Evolutionary conservation across 2,888 invertebrate genomes (phyloP).

Genomic region (Stenotaenia linearis): DNA sequence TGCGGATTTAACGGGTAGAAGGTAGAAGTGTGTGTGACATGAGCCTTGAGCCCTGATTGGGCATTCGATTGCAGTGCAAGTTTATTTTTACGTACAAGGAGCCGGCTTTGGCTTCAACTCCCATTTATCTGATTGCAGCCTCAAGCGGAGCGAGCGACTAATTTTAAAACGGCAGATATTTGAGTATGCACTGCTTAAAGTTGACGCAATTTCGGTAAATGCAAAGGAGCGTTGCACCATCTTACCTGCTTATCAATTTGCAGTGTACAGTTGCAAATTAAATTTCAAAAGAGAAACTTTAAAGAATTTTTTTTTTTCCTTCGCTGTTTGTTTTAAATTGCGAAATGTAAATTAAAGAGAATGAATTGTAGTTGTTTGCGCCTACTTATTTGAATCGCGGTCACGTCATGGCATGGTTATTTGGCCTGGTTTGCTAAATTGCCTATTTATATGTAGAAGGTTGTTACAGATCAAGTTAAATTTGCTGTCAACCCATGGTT

Average conservation of each 20-base stretch:
- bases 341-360: not conserved
- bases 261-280: not conserved
- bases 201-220: constrained; percentile 3
- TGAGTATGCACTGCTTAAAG: not conserved
- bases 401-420: not conserved
- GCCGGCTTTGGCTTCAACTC: constrained; percentile 19
- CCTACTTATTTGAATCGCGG: not conserved
- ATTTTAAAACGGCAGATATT: constrained; percentile 14
- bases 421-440: not conserved
- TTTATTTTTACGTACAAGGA: constrained; percentile 4
- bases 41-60: constrained; percentile 15
- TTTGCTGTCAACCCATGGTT: not conserved
- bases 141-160: constrained; percentile 1
- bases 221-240: not conserved
- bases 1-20: not conserved
- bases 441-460: constrained; percentile 11
- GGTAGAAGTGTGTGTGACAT: not conserved
- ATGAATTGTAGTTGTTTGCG: not conserved
- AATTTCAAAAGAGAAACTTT: not conserved
- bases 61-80: constrained; percentile 19
- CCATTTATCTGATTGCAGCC: constrained; percentile 11
- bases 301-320: not conserved
- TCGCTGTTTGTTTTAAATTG: not conserved
- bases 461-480: constrained; percentile 15
- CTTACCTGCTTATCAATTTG: not conserved